Evolutionary conservation across 2,113 vertebrate genomes (phyloP).

Genomic region (Grantiella picta): DNA sequence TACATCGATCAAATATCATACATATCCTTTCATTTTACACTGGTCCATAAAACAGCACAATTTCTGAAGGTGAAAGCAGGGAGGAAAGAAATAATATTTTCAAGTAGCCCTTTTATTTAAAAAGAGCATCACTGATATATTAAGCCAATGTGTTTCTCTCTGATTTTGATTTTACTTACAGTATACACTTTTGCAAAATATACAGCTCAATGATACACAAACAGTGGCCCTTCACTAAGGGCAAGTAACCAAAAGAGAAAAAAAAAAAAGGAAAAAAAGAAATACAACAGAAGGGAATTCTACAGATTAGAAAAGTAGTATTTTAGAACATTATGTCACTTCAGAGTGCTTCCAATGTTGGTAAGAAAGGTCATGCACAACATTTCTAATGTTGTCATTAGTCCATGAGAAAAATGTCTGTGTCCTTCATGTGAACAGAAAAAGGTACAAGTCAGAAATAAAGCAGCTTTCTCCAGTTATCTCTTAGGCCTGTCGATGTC

Average conservation of each 20-base stretch:
- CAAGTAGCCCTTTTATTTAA: slow-evolving; percentile 23
- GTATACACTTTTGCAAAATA: slow-evolving; percentile 56
- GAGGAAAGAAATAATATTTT: slow-evolving; percentile 12
- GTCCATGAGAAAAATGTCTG: not conserved
- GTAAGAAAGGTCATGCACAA: slow-evolving; percentile 54
- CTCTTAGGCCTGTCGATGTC: slow-evolving; percentile 95
- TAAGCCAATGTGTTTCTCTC: slow-evolving; percentile 38
- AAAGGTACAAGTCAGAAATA: not conserved
- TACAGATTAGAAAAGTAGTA: slow-evolving; percentile 26
- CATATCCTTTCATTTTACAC: slow-evolving; percentile 32
- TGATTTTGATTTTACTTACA: slow-evolving; percentile 34
- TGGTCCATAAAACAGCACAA: slow-evolving; percentile 19
- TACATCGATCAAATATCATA: slow-evolving; percentile 45
- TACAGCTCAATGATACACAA: slow-evolving; percentile 24
- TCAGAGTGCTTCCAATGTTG: not conserved
- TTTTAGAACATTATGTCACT: slow-evolving; percentile 18
- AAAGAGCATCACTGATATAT: slow-evolving; percentile 47
- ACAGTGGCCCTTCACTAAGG: not conserved
- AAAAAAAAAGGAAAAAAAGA: not conserved
- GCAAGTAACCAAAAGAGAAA: not conserved
- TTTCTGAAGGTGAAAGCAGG: not conserved
- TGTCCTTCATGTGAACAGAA: not conserved
- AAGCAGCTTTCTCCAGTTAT: slow-evolving; percentile 71
- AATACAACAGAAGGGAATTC: not conserved
- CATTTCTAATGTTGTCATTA: not conserved